A percentile compares a stretch with the other conserved stretches of the same genome.
Conservation (phyloP, 2,888 invertebrate species). For the Adelphocoris suturalis region DNA sequence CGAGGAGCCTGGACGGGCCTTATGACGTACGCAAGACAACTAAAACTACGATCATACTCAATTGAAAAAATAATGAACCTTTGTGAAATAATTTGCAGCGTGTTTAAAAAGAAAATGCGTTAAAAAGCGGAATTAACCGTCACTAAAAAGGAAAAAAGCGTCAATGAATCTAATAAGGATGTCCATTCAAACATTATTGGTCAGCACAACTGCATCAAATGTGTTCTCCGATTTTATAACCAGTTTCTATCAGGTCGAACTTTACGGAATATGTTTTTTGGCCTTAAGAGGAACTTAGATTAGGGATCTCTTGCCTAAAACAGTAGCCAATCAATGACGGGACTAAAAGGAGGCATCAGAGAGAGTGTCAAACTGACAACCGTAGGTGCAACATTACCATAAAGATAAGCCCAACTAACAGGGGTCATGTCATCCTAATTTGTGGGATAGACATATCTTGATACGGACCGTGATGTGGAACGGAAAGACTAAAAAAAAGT, state of each 20-base stretch:
- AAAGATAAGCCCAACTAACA: conserved; percentile 70
- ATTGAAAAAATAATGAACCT: too few species aligned
- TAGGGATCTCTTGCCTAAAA: conserved; percentile 44
- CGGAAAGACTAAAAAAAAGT: conserved; percentile 3
- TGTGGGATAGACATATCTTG: conserved; percentile 71
- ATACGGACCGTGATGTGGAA: conserved; percentile 47
- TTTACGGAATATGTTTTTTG: conserved; percentile 11
- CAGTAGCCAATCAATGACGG: conserved; percentile 69
- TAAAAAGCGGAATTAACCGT: too few species aligned
- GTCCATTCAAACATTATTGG: too few species aligned
- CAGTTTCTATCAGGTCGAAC: background rate
- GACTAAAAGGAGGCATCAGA: conserved; percentile 69
- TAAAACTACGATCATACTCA: too few species aligned
- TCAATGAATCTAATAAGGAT: too few species aligned
- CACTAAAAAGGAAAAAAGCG: too few species aligned
- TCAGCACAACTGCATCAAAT: too few species aligned
- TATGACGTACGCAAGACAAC: too few species aligned
- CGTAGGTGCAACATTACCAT: conserved; percentile 70
- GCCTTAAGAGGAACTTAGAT: conserved; percentile 29
- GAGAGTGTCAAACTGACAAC: conserved; percentile 69
- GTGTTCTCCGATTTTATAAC: background rate
- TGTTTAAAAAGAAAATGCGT: too few species aligned
- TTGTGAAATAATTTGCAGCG: too few species aligned
- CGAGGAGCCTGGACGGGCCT: too few species aligned
- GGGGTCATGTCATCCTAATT: conserved; percentile 72